Percentiles rank a stretch among this genome's conserved stretches.
These are phyloP conservation scores for Nothocercus nigrocapillus DNA, from an alignment of 2,113 vertebrate genomes.

Conservation along the genomic window DNA sequence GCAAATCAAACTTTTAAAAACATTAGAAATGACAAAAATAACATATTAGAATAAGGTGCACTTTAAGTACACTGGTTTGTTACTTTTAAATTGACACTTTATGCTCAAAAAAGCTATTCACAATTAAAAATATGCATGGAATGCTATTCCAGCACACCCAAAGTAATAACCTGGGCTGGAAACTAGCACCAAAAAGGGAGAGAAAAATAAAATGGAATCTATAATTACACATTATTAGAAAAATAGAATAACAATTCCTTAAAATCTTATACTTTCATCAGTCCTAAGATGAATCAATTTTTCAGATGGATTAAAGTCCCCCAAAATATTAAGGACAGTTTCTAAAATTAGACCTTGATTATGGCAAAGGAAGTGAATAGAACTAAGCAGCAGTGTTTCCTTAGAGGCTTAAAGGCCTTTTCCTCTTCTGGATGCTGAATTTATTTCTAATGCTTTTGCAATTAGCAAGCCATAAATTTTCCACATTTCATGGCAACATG, in stretches of 20 bases:
- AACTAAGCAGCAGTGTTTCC: not conserved
- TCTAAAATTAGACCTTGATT: conserved; percentile 1
- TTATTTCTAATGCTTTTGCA: not conserved
- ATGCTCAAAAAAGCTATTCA: not conserved
- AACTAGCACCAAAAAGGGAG: not conserved
- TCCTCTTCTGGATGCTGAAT: not conserved
- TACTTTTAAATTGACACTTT: not conserved
- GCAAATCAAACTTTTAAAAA: not conserved
- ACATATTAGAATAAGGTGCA: not conserved
- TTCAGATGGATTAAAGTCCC: not conserved
- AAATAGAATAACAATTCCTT: not conserved
- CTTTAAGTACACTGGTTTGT: not conserved
- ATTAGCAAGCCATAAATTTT: not conserved
- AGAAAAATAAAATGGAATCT: not conserved
- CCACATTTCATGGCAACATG: not conserved
- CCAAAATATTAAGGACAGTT: not conserved
- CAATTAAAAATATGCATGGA: conserved; percentile 15
- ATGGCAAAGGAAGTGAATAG: not conserved
- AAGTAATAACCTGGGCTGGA: not conserved
- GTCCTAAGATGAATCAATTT: not conserved
- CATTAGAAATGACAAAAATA: not conserved
- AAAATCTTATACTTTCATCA: too few species aligned
- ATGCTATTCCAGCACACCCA: conserved; percentile 30
- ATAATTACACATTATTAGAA: not conserved
- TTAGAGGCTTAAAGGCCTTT: not conserved